A percentile compares a stretch with the other conserved stretches of the same genome.
phyloP scores from a whole-genome alignment of 2,797 vertebrate species.

The Heteromormyrus szaboi region DNA sequence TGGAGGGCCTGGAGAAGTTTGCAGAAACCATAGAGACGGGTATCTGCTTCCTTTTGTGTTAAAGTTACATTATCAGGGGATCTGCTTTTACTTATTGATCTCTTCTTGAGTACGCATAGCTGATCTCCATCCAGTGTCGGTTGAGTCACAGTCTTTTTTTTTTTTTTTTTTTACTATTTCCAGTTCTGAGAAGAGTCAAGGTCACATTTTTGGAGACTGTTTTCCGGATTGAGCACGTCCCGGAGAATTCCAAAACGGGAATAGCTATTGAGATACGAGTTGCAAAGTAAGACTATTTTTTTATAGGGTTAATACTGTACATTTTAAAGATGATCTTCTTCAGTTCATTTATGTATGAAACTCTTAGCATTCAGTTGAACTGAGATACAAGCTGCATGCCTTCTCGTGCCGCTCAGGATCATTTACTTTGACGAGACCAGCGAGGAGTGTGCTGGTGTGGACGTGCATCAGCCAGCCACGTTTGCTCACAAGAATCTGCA shows the following conservation, averaged over 20 bases:
- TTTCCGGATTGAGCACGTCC: slow-evolving; percentile 87
- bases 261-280: slow-evolving; percentile 89
- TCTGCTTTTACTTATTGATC: background rate
- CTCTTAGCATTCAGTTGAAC: background rate
- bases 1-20: slow-evolving; percentile 96
- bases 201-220: slow-evolving; percentile 93
- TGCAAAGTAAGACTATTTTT: slow-evolving; percentile 67
- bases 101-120: background rate
- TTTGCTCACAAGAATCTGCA: slow-evolving; percentile 91
- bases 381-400: background rate
- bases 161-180: slow-evolving; percentile 19
- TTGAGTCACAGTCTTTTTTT: slow-evolving; percentile 10
- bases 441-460: slow-evolving; percentile 80
- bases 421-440: slow-evolving; percentile 88
- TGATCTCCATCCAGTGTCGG: background rate
- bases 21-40: slow-evolving; percentile 98
- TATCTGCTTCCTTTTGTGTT: slow-evolving; percentile 42
- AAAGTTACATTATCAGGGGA: background rate
- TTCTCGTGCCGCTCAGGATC: slow-evolving; percentile 60
- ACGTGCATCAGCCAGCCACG: slow-evolving; percentile 88
- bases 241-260: slow-evolving; percentile 94
- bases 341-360: background rate
- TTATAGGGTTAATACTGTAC: background rate
- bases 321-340: background rate
- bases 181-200: slow-evolving; percentile 93